These are phyloP conservation scores for Pachliopta kotzebuea DNA, from an alignment of 2,888 invertebrate species.

Conservation along the genomic window DNA sequence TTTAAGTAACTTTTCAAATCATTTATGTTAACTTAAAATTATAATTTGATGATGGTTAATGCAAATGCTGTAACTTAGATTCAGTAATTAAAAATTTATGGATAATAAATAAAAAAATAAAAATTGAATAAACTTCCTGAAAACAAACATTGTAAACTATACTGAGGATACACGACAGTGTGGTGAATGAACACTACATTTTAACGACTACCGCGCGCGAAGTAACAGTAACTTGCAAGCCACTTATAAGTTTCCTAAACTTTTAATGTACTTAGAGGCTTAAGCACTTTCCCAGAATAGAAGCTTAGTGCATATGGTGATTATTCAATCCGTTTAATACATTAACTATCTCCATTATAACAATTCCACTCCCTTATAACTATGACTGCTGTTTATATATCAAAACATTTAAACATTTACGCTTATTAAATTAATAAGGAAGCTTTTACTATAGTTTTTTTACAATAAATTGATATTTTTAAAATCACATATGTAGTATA, in stretches of 20 bases:
- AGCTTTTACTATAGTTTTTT: too few relatives aligned
- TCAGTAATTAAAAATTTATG: background rate
- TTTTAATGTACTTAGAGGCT: constrained; percentile 11
- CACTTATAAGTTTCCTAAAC: constrained; percentile 10
- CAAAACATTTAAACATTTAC: too few relatives aligned
- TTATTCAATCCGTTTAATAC: background rate
- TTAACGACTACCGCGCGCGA: constrained; percentile 13
- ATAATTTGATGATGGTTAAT: too few relatives aligned
- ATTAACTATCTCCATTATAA: background rate
- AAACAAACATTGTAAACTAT: background rate
- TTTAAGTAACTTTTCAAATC: too few relatives aligned
- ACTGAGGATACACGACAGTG: constrained; percentile 5
- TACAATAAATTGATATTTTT: too few relatives aligned
- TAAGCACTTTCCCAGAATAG: constrained; percentile 1
- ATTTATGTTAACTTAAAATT: too few relatives aligned
- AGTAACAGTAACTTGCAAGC: constrained; percentile 11
- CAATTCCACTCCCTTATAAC: too few relatives aligned
- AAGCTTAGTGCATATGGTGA: constrained; percentile 2
- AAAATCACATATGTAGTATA: background rate
- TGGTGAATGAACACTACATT: constrained; percentile 16
- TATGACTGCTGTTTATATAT: background rate
- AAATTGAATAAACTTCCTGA: background rate
- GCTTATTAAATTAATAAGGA: too few relatives aligned
- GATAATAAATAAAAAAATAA: background rate
- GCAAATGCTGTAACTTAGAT: background rate